These are phyloP conservation scores for Phoenoteleia sp. DNA, from an alignment of 2,888 invertebrate genomes.

Conservation along the genomic window DNA sequence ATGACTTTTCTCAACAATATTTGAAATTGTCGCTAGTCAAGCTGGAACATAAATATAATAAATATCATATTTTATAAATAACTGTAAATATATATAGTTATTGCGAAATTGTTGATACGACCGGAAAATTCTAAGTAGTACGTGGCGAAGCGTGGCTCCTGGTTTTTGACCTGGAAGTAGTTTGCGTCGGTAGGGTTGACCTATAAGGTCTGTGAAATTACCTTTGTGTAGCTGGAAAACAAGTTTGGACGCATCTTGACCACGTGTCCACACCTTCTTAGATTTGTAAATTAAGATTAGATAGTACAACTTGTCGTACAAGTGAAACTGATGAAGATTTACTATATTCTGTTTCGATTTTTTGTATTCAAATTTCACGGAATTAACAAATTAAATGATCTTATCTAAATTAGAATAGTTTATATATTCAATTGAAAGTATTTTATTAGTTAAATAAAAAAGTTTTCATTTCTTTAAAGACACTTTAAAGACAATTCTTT, in stretches of 20 bases:
- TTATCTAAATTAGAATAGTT: too few species aligned
- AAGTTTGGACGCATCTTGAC: slow-evolving; percentile 85
- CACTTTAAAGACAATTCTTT: too few species aligned
- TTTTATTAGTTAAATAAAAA: too few species aligned
- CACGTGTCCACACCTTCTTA: slow-evolving; percentile 82
- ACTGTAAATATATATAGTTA: neutral
- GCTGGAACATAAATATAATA: neutral
- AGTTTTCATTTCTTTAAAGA: too few species aligned
- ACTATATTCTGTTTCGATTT: too few species aligned
- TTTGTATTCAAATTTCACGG: too few species aligned
- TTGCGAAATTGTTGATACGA: neutral
- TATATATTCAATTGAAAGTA: too few species aligned
- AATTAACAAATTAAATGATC: too few species aligned
- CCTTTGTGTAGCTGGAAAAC: slow-evolving; percentile 78
- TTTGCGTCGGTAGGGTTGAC: slow-evolving; percentile 76
- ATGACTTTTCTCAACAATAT: slow-evolving; percentile 28
- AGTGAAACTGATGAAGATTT: too few species aligned
- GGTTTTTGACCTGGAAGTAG: slow-evolving; percentile 83
- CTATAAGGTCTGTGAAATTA: slow-evolving; percentile 74
- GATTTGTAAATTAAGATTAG: slow-evolving; percentile 13
- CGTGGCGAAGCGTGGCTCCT: slow-evolving; percentile 77
- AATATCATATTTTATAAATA: neutral
- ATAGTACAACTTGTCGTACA: neutral
- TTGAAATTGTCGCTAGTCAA: slow-evolving; percentile 10
- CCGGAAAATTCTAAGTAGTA: slow-evolving; percentile 58